A percentile compares a stretch with the other conserved stretches of the same genome.
phyloP scores from a whole-genome alignment of 2,113 vertebrate genomes.

The Cryptomyrus ogoouensis region DNA sequence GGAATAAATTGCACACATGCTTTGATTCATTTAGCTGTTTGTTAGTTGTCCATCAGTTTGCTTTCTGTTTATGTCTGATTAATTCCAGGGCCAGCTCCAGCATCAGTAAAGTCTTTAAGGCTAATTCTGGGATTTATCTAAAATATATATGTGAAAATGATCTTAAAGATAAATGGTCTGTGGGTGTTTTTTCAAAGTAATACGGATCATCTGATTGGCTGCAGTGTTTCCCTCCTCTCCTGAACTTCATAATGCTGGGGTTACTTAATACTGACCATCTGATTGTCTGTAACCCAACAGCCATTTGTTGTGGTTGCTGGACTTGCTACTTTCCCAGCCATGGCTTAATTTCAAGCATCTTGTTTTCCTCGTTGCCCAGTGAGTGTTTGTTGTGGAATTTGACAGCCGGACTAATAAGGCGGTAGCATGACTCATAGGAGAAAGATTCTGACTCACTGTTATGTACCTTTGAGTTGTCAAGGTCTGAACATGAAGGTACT shows the following conservation, averaged over 20 bases:
- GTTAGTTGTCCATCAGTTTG: neutral
- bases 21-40: neutral
- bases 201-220: neutral
- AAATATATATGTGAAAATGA: neutral
- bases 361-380: neutral
- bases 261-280: neutral
- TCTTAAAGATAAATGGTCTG: neutral
- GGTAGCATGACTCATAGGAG: neutral
- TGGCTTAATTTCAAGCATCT: neutral
- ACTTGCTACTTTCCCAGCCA: neutral
- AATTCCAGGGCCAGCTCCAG: neutral
- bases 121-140: neutral
- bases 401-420: neutral
- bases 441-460: neutral
- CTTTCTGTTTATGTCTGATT: neutral
- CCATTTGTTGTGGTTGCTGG: neutral
- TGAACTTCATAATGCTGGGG: neutral
- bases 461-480: neutral
- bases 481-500: neutral
- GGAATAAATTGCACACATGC: neutral
- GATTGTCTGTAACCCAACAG: neutral
- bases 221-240: neutral
- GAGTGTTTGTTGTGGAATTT: neutral
- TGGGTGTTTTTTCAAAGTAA: neutral
- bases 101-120: neutral